Evolutionary conservation across 2,888 invertebrate genomes (phyloP).

Genomic region (Diarsia mendica): DNA sequence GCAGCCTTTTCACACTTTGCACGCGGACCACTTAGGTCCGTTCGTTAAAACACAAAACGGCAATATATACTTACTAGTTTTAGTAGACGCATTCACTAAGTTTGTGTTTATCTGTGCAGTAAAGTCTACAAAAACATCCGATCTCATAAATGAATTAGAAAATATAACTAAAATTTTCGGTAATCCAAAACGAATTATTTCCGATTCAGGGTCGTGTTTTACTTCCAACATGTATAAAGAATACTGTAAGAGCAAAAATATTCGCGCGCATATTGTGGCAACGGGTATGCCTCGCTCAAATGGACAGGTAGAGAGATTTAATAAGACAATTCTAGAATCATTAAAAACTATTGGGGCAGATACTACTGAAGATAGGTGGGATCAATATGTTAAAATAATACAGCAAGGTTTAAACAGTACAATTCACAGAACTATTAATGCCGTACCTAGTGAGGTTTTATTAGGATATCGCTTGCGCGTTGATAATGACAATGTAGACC

Average conservation of each 20-base stretch:
- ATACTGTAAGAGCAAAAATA: conserved; percentile 19
- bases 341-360: conserved; percentile 21
- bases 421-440: conserved; percentile 2
- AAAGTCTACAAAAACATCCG: too few species aligned
- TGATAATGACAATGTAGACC: too few species aligned
- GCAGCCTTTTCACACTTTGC: too few species aligned
- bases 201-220: not conserved
- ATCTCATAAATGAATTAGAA: not conserved
- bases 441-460: conserved; percentile 1
- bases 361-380: conserved; percentile 7
- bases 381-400: conserved; percentile 7
- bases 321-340: conserved; percentile 9
- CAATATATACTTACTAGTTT: too few species aligned
- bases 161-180: conserved; percentile 1
- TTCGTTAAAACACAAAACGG: too few species aligned
- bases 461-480: too few species aligned
- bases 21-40: conserved; percentile 33
- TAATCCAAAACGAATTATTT: not conserved
- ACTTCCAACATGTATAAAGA: conserved; percentile 9
- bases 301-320: conserved; percentile 10
- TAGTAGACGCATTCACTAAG: conserved; percentile 5
- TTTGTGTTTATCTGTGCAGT: conserved; percentile 19
- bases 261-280: conserved; percentile 9
- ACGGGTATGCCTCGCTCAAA: conserved; percentile 14
- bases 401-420: conserved; percentile 4